Evolutionary conservation across 2,797 vertebrate genomes (phyloP), one percentile per base, ranked within the genome.

Genomic region (Protosalanx chinensis): DNA sequence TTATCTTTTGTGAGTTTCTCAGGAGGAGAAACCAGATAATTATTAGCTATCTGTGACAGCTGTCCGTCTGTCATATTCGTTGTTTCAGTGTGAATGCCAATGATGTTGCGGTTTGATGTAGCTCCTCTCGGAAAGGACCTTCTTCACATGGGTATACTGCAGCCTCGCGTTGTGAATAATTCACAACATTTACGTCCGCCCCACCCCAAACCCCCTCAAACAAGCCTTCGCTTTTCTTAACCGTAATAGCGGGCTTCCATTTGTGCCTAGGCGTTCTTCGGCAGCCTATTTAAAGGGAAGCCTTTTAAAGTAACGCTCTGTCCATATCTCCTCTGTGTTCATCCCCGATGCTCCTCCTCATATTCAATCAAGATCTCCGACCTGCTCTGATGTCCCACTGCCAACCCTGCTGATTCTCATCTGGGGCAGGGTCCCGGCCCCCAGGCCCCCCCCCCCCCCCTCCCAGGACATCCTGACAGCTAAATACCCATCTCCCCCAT

Each of bases 361-460:
- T 82, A 81, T 80, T 71, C 57, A 79, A 75, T 79, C 67, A 71
- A 53, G 33, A 76, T 51, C 13, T 68, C 74, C 74, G 23, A 74
- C 78, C 68, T 30, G 49, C 76, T 75, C 46, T 68, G 79, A 35
- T 0, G 7, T 0, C 23, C 13, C 58, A 74, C 73, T 72, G 77
- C 75, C 72, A 46, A 68, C 51, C 69, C 77, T 51, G 5, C 51
- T 61, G 65, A 67, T 79, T 74, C 64, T 68, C 60, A 37, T 85
- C 78, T 85, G 76, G 23, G n/a, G 27, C 27, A 62, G 27, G 32
- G 12, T 33, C 5, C 15, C 60, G 33, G 60, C 29, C 16, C 27
- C 15, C 60, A 62, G 60, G 60, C 16, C 27, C 33, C 57, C 20
- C 30, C 30, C 5, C 0, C 57, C 20, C 30, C 30, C 5, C 0